Conservation (phyloP, 2,797 vertebrate genomes). For the Zenarchopterus dispar region DNA sequence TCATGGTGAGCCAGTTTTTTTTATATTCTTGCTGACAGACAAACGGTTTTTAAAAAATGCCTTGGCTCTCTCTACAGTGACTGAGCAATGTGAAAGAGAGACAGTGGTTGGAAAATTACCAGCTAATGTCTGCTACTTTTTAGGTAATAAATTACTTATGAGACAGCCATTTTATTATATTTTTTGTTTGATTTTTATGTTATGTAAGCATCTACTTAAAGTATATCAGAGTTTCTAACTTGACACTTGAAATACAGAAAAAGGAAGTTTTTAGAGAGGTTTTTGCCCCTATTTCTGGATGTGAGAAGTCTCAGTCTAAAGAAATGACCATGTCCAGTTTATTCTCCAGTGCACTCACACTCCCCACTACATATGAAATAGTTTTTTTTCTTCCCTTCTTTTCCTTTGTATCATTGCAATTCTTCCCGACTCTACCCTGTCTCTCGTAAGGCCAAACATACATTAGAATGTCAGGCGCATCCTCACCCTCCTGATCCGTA, state of each 20-base stretch:
- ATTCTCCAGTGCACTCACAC: slow-evolving; percentile 33
- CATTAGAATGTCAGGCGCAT: slow-evolving; percentile 76
- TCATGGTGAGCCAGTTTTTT: too few relatives aligned
- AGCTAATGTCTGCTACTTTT: not conserved
- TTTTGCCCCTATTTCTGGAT: slow-evolving; percentile 14
- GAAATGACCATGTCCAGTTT: slow-evolving; percentile 44
- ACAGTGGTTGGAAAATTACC: not conserved
- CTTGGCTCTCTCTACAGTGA: too few relatives aligned
- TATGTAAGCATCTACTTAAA: not conserved
- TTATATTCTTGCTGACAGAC: too few relatives aligned
- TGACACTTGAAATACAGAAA: not conserved
- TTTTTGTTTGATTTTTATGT: not conserved
- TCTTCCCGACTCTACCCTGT: slow-evolving; percentile 15
- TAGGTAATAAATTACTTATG: not conserved
- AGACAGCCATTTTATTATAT: not conserved
- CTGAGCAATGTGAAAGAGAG: too few relatives aligned
- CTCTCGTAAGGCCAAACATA: slow-evolving; percentile 55
- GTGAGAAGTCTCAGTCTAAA: slow-evolving; percentile 34
- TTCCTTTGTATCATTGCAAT: slow-evolving; percentile 39
- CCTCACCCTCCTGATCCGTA: slow-evolving; percentile 57
- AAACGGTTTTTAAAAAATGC: too few relatives aligned
- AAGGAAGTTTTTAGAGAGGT: slow-evolving; percentile 12
- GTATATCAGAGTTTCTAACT: not conserved
- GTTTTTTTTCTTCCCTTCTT: slow-evolving; percentile 1
- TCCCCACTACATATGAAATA: slow-evolving; percentile 40